Base-by-base conservation (phyloP, 2,888 invertebrate species). In the Drosophila niveifrons region DNA sequence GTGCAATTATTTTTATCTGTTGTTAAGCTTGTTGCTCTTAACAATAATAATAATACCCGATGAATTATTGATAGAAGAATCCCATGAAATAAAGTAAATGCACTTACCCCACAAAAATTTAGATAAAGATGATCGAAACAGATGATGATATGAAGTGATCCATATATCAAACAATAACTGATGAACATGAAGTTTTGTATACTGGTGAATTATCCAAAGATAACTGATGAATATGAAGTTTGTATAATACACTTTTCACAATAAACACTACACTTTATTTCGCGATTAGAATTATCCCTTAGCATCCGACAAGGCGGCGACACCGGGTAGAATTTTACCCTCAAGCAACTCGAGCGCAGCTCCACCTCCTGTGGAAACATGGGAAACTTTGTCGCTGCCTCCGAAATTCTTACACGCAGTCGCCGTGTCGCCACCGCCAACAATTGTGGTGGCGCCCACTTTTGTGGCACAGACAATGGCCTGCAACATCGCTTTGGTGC, bases 371-470 rank as follows among this genome's bases (percentile, higher is more conserved):
- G 98, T 98, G 74, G 97, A 97, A 0, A 98, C 97, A 90, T 98
- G 98, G 2, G 97, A 97, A 0, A 99, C 98, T 93, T 91, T 98
- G 98, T 0, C 98, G 97, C 61, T 95, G 95, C 96, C 97, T 98
- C 91, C 84, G 8, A 87, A 89, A 8, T 98, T 98, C 41, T 97
- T 98, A 86, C 97, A 97, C 91, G 98, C 98, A 0, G 99, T 98
- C 0, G 99, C 99, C 0, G 99, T 99, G 92, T 99, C 98, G 17
- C 98, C 98, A 10, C 98, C 98, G 93, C 98, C 98, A 90, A 99
- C 98, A 78, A 99, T 98, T 31, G 97, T 95, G 57, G 96, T 95
- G 13, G 97, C 94, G 58, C 99, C 99, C 18, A 93, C 94, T 55
- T 94, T 92, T 0, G 99, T 99, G 0, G 96, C 98, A 47, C 94